Evolutionary conservation across 2,797 vertebrate species (phyloP), one percentile per base, ranked within the genome.

Genomic region (Lophotriccus pileatus): DNA sequence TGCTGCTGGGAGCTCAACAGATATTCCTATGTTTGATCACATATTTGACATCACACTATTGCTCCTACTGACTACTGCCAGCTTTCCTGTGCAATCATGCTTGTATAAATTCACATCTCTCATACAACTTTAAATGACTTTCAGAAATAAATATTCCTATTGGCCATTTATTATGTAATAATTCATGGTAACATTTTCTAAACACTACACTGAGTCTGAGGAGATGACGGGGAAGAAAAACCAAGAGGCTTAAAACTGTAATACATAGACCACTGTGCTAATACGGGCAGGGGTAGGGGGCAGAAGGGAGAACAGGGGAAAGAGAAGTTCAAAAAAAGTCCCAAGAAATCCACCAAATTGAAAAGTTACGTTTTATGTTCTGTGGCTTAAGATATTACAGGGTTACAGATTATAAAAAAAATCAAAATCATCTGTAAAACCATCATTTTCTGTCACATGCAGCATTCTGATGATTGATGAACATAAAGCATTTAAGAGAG

Each of bases 1-100:
- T 81, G 69, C 90, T 91, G 94, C 94, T 96, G 87, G 62, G 83
- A 93, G 64, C 89, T 91, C 87, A 67, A 93, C 56, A 93, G 85
- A 94, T 91, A 94, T 73, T 94, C 69, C 0, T 36, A 69, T 81
- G 91, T 95, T 94, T 94, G 95, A 95, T 96, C 94, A 90, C 50
- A 28, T 34, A 86, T 55, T 66, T 95, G 90, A 94, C 87, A 96
- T 93, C 94, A 86, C 87, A 86, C 87, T 81, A 94, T 90, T 91
- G 95, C 91, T 93, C 77, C 96, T 86, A 94, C 93, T 79, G 94
- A 91, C 93, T 95, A 90, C 91, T 91, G 87, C 79, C 94, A 95
- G 90, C 76, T 93, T 86, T 76, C 53, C 90, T 28, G 36, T 39
- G 58, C 93, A 75, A 59, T 93, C 87, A 39, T 15, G 50, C 91